These are phyloP conservation scores for Cheilosia impressa DNA, from an alignment of 2,888 invertebrate species.

Conservation along the genomic window DNA sequence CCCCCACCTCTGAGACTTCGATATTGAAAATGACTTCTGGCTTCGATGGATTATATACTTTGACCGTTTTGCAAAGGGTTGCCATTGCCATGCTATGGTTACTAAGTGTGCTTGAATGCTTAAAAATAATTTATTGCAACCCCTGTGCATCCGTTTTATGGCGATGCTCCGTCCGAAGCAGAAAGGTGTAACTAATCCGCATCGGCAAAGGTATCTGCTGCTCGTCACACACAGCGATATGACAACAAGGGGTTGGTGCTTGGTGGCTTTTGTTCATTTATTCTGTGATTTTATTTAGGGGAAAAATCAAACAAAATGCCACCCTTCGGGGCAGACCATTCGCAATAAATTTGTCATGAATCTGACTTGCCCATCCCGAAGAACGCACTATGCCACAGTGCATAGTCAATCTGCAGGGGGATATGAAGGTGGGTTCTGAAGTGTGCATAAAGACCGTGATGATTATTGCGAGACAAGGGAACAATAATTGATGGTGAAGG, in stretches of 20 bases:
- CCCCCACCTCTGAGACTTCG: neutral
- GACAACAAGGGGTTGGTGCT: slow-evolving; percentile 26
- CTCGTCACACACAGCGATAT: slow-evolving; percentile 33
- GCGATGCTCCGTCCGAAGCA: slow-evolving; percentile 55
- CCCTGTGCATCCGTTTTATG: slow-evolving; percentile 45
- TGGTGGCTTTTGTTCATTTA: slow-evolving; percentile 42
- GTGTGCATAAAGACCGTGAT: slow-evolving; percentile 65
- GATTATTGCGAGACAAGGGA: slow-evolving; percentile 52
- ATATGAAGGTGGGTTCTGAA: slow-evolving; percentile 58
- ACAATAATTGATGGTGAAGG: slow-evolving; percentile 43
- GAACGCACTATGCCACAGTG: slow-evolving; percentile 8
- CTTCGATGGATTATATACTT: slow-evolving; percentile 41
- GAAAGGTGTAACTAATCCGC: slow-evolving; percentile 74
- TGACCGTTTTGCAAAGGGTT: slow-evolving; percentile 25
- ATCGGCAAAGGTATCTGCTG: slow-evolving; percentile 60
- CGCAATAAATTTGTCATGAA: slow-evolving; percentile 74
- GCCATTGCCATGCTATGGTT: slow-evolving; percentile 22
- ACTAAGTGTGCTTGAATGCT: slow-evolving; percentile 25
- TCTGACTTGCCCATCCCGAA: slow-evolving; percentile 65
- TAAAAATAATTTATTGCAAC: slow-evolving; percentile 66
- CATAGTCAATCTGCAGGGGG: neutral
- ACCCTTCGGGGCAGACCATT: slow-evolving; percentile 59
- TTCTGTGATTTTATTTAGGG: slow-evolving; percentile 64
- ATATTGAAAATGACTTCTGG: slow-evolving; percentile 39
- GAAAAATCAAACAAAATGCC: slow-evolving; percentile 48